Evolutionary conservation across 2,113 vertebrate species (phyloP), one percentile per base, ranked within the genome.

Genomic region (Kryptolebias marmoratus): DNA sequence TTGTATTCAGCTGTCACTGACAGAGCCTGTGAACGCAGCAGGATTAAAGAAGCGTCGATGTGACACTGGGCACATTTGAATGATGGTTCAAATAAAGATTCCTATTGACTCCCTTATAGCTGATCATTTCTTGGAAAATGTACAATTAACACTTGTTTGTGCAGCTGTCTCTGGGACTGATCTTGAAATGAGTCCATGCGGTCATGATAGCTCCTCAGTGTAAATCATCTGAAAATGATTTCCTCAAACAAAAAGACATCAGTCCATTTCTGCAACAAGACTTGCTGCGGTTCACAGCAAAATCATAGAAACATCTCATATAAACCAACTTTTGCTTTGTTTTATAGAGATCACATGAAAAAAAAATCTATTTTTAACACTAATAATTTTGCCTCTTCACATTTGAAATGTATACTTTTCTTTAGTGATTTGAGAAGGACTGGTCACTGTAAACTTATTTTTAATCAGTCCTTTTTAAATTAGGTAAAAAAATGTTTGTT

Each of bases 1-100:
- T 80, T 78, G 71, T 72, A 74, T 82, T 75, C 47, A 58, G 66
- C 81, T 80, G 86, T 86, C 79, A 83, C 56, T 64, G 77, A 90
- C 85, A 76, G 71, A 76, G 61, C 58, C 73, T 53, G 14, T 59
- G 74, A 77, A 74, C 62, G 65, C 64, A 73, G 69, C 58, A 62
- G 77, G 84, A 79, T 78, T 32, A 64, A 15, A 73, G 68, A 53
- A 64, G 39, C 0, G 8, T 71, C 75, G 57, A 60, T 80, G 68
- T 71, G 22, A 18, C 44, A 57, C 53, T 18, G 57, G n/a, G 16
- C 48, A 55, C 62, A 57, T 68, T 76, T 68, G 76, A 88, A 80
- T 61, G 71, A 89, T 75, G 65, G 30, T 75, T 86, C 61, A 68
- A 74, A 64, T 65, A 47, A 56, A 30, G 45, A 56, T 57, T 67